Evolutionary conservation across 2,888 invertebrate genomes (phyloP).

Genomic region (Chymomyza caudatula): DNA sequence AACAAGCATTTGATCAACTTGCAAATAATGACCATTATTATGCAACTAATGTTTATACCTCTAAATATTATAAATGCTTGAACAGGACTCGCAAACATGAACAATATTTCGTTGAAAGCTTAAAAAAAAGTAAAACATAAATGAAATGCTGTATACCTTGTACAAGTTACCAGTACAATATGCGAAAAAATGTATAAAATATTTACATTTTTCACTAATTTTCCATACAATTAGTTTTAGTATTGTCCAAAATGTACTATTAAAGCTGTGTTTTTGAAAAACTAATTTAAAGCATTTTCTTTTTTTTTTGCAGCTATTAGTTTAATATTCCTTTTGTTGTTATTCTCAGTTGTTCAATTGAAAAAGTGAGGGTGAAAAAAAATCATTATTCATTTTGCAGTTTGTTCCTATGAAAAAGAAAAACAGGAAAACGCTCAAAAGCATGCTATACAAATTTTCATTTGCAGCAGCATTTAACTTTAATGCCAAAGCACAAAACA

Average conservation of each 20-base stretch:
- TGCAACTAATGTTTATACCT: no score
- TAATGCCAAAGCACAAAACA: not conserved
- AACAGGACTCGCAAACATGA: no score
- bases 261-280: not conserved
- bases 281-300: not conserved
- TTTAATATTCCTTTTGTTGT: not conserved
- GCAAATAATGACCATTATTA: no score
- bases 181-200: no score
- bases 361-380: not conserved
- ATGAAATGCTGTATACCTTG: no score
- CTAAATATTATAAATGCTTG: no score
- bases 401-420: not conserved
- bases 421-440: not conserved
- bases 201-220: no score
- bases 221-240: not conserved
- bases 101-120: no score
- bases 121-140: no score
- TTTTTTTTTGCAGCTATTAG: no score
- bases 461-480: not conserved
- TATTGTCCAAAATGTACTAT: not conserved
- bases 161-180: no score
- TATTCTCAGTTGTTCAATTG: not conserved
- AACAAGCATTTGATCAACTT: no score
- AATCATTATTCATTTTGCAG: not conserved
- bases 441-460: constrained; percentile 1